Evolutionary conservation across 2,113 vertebrate species (phyloP).

Genomic region (Brachypteracias leptosomus): DNA sequence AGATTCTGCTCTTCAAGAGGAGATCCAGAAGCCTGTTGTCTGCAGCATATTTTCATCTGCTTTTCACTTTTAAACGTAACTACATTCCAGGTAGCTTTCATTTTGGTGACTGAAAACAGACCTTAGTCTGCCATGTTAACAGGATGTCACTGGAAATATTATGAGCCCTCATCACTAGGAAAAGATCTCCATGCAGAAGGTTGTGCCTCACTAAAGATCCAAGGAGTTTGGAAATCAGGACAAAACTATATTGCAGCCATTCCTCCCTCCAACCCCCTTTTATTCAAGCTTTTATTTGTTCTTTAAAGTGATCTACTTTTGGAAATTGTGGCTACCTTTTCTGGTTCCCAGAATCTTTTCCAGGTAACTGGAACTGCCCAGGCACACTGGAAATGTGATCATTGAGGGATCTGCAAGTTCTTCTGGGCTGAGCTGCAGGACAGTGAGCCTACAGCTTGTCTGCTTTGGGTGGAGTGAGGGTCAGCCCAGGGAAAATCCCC

Average conservation of each 20-base stretch:
- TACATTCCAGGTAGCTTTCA: neutral
- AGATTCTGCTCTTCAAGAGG: neutral
- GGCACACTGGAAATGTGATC: neutral
- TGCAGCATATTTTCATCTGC: neutral
- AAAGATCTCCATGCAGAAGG: neutral
- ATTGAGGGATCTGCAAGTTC: neutral
- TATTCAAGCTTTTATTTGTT: no score
- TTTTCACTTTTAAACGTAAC: neutral
- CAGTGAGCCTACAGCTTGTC: neutral
- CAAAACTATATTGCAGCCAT: neutral
- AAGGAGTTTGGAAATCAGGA: neutral
- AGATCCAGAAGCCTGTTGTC: neutral
- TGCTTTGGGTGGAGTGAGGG: neutral
- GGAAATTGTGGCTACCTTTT: neutral
- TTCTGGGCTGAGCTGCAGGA: neutral
- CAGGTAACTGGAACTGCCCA: neutral
- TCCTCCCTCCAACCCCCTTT: neutral
- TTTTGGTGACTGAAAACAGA: neutral
- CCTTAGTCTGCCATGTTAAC: neutral
- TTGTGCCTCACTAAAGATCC: neutral
- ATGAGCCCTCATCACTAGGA: neutral
- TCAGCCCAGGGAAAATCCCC: neutral
- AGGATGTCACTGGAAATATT: neutral
- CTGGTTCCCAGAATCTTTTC: neutral
- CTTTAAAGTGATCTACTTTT: neutral